Conservation (phyloP, 2,113 vertebrate species). For the Lethenteron reissneri region DNA sequence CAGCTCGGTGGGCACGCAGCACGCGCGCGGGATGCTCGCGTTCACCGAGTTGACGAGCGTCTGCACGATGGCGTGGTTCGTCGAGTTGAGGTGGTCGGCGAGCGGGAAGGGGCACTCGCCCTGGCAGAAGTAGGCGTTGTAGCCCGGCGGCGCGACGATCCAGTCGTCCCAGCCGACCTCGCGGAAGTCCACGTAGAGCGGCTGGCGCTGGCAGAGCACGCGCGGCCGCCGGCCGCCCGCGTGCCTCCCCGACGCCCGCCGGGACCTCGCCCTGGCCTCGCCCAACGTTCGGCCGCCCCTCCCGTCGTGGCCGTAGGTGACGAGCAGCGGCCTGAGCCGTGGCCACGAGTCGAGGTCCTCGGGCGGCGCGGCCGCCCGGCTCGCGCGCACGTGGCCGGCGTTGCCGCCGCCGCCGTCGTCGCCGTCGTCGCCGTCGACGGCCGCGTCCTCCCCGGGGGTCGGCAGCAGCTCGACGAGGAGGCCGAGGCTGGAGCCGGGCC, state of each 20-base stretch:
- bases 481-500: conserved; percentile 16
- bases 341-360: conserved; percentile 33
- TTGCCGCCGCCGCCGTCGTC: conserved; percentile 12
- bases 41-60: conserved; percentile 46
- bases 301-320: conserved; percentile 38
- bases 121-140: conserved; percentile 43
- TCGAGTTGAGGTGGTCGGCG: conserved; percentile 49
- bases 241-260: conserved; percentile 24
- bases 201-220: conserved; percentile 30
- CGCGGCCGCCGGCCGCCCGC: conserved; percentile 25
- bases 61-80: conserved; percentile 48
- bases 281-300: conserved; percentile 16
- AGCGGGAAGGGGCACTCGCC: conserved; percentile 44
- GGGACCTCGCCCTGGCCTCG: conserved; percentile 26
- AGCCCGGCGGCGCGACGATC: conserved; percentile 44
- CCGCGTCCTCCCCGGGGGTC: conserved; percentile 8
- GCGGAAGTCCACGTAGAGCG: conserved; percentile 41
- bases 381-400: conserved; percentile 12
- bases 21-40: conserved; percentile 30
- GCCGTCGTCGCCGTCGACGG: not conserved
- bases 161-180: conserved; percentile 47
- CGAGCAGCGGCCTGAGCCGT: conserved; percentile 36
- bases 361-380: conserved; percentile 16
- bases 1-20: conserved; percentile 40
- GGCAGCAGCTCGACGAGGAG: conserved; percentile 27